phyloP scores from a whole-genome alignment of 1,140 invertebrate species.

The Chionoecetes opilio region DNA sequence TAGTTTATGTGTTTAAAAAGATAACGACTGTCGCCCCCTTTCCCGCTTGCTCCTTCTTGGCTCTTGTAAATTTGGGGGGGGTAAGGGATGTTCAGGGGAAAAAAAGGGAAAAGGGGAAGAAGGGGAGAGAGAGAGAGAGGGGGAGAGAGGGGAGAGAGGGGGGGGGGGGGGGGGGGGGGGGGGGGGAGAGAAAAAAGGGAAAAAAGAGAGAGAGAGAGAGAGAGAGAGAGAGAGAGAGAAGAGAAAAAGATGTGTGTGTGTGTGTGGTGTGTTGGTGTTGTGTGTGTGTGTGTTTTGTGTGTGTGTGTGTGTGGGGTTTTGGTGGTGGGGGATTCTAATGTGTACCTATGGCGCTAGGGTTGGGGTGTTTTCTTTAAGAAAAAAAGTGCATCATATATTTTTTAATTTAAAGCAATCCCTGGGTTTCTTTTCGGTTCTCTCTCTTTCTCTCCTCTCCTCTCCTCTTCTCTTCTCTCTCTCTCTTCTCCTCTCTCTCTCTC shows the following conservation, averaged over 20 bases:
- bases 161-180: background rate
- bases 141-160: background rate
- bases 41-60: background rate
- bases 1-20: background rate
- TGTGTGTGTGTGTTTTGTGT: no score
- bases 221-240: background rate
- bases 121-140: background rate
- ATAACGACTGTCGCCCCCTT: background rate
- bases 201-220: background rate
- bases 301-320: no score
- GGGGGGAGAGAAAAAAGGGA: background rate
- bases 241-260: background rate
- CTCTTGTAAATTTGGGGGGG: background rate
- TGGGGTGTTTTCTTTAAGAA: no score
- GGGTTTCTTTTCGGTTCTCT: background rate
- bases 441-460: background rate
- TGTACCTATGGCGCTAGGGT: no score
- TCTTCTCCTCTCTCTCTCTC: constrained; percentile 32
- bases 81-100: background rate
- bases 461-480: background rate
- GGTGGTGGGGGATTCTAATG: no score
- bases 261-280: constrained; percentile 24
- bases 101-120: background rate
- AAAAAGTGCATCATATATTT: no score
- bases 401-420: no score